Evolutionary conservation across 2,113 vertebrate species (phyloP).

Genomic region (Orcinus orca): DNA sequence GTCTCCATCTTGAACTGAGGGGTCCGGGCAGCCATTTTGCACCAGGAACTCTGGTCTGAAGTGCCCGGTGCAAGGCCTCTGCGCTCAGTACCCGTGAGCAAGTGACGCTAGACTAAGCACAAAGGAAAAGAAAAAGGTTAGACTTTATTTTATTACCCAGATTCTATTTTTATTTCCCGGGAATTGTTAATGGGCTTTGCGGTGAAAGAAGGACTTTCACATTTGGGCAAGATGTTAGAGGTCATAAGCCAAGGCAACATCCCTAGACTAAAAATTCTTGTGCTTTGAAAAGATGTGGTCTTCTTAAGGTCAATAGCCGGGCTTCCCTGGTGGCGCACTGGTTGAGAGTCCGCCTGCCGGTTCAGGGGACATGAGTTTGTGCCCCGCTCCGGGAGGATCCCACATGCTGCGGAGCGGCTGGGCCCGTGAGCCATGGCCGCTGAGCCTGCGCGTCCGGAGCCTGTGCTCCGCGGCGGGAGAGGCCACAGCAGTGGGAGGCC

Average conservation of each 20-base stretch:
- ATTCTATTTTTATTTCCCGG: neutral
- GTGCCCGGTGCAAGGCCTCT: neutral
- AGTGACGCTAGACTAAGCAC: neutral
- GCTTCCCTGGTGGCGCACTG: too few species aligned
- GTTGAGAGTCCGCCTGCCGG: too few species aligned
- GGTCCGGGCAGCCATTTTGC: neutral
- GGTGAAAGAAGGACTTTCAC: neutral
- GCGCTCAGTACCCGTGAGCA: neutral
- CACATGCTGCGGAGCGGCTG: too few species aligned
- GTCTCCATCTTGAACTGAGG: neutral
- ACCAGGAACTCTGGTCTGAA: neutral
- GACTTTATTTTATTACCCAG: neutral
- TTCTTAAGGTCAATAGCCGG: neutral
- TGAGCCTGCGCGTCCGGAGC: too few species aligned
- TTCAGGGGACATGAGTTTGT: too few species aligned
- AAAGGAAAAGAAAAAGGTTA: neutral
- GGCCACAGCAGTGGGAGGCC: too few species aligned
- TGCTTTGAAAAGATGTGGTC: slow-evolving; percentile 22
- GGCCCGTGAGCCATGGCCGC: too few species aligned
- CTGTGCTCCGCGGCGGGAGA: too few species aligned
- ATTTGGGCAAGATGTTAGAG: neutral
- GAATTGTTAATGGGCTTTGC: neutral
- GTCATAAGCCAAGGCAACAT: neutral
- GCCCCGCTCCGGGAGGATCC: too few species aligned
- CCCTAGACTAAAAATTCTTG: neutral